Evolutionary conservation across 2,113 vertebrate species (phyloP), one percentile per base, ranked within the genome.

Genomic region (Nestor notabilis): DNA sequence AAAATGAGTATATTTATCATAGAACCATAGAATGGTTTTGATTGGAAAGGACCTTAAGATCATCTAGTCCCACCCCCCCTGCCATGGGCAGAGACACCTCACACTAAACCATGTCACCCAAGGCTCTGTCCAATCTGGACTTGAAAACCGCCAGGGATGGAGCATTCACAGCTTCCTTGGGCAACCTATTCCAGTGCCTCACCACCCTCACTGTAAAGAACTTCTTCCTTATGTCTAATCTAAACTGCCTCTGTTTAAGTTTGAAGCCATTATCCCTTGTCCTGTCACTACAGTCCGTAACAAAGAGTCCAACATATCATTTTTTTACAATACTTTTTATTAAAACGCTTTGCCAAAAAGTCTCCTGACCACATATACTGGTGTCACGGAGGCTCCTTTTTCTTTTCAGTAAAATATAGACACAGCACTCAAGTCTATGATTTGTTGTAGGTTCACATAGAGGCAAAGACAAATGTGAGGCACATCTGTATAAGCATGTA

Each of bases 401-500:
- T 17, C 18, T 44, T 35, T 47, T 50, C 53, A 70, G 17, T 50
- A 43, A 72, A 44, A 80, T 27, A 19, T 0, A 61, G 55, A 13
- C 10, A 44, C 87, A 65, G 17, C 25, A 47, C 23, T 82, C 39
- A 41, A 10, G 17, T 50, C 78, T 65, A 29, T 33, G 53, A 20
- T 35, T 56, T 12, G 17, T 21, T 78, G 20, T 52, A 20, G 33
- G 18, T 58, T 88, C 66, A 39, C 61, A 28, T 3, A 47, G 18
- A 72, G 64, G 74, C 25, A 85, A 90, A 70, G 60, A 12, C 25
- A 84, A 78, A 50, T 11, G n/a, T n/a, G 52, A 76, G 33, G 56
- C 61, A 58, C 1, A 0, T 44, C n/a, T 68, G 17, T 21, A 3
- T 18, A 49, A 76, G 41, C 41, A 44, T 2, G 9, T 49, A 23